Evolutionary conservation across 2,113 vertebrate species (phyloP).

Genomic region (Gopherus flavomarginatus): DNA sequence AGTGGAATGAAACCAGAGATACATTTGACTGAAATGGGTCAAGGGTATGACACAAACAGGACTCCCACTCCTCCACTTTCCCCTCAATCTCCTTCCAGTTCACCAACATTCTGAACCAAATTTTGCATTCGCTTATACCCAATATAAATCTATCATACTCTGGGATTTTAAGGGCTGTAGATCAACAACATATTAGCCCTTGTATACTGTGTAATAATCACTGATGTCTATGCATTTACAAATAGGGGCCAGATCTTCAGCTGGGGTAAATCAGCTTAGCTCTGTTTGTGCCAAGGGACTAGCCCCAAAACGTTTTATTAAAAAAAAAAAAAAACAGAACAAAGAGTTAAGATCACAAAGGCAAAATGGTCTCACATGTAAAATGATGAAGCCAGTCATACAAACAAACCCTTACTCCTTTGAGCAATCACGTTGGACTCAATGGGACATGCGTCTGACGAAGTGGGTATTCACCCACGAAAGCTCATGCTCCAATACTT

Average conservation of each 20-base stretch:
- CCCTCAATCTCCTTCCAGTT: neutral
- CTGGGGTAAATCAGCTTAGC: neutral
- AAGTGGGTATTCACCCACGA: too few relatives aligned
- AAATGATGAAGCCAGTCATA: neutral
- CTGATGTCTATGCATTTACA: neutral
- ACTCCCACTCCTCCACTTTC: neutral
- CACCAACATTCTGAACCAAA: neutral
- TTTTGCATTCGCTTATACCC: neutral
- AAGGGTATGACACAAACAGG: neutral
- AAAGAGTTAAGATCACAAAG: neutral
- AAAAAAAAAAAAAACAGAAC: neutral
- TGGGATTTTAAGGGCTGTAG: neutral
- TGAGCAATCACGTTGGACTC: neutral
- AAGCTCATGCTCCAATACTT: too few relatives aligned
- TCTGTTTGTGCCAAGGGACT: neutral
- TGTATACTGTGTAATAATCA: rapidly evolving
- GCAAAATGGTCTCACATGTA: neutral
- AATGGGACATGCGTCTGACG: neutral
- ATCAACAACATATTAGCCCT: neutral
- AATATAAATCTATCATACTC: neutral
- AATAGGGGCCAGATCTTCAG: neutral
- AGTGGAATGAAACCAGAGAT: neutral
- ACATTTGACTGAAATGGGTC: neutral
- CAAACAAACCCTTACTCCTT: neutral
- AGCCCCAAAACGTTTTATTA: neutral